Conservation (phyloP, 1,140 invertebrate genomes). For the Drosophila parabipectinata region DNA sequence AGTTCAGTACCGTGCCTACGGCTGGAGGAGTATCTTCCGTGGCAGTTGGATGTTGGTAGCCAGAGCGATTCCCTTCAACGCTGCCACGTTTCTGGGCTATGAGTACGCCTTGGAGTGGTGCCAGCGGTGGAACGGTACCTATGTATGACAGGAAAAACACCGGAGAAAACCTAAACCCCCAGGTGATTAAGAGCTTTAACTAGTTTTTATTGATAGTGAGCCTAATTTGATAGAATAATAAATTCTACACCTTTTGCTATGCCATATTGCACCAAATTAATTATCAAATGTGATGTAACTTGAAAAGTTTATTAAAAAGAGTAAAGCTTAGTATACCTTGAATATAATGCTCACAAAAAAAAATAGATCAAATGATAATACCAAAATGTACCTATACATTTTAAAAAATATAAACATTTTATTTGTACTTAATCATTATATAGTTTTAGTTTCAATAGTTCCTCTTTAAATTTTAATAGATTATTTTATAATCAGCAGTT, state of each 20-base stretch:
- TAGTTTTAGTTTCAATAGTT: no score
- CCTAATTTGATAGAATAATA: slow-evolving; percentile 1
- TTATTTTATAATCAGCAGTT: no score
- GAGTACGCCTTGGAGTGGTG: slow-evolving; percentile 84
- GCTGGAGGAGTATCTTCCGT: slow-evolving; percentile 85
- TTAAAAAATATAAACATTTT: background rate
- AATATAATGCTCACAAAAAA: background rate
- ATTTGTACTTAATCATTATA: background rate
- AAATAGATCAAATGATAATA: background rate
- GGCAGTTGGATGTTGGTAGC: slow-evolving; percentile 86
- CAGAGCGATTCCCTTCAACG: slow-evolving; percentile 89
- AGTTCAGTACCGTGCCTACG: slow-evolving; percentile 86
- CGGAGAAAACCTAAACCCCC: background rate
- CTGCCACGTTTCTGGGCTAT: slow-evolving; percentile 88
- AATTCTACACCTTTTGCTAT: slow-evolving; percentile 13
- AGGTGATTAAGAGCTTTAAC: slow-evolving; percentile 40
- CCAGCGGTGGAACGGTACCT: slow-evolving; percentile 44
- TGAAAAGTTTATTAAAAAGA: background rate
- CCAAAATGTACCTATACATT: background rate
- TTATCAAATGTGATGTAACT: background rate
- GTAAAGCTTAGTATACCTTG: background rate
- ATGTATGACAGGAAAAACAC: slow-evolving; percentile 11
- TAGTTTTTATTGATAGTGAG: slow-evolving; percentile 29
- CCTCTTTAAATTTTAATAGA: no score
- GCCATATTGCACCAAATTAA: slow-evolving; percentile 17